These are phyloP conservation scores for Dipus sagitta DNA, from an alignment of 2,797 vertebrate genomes.

Conservation along the genomic window DNA sequence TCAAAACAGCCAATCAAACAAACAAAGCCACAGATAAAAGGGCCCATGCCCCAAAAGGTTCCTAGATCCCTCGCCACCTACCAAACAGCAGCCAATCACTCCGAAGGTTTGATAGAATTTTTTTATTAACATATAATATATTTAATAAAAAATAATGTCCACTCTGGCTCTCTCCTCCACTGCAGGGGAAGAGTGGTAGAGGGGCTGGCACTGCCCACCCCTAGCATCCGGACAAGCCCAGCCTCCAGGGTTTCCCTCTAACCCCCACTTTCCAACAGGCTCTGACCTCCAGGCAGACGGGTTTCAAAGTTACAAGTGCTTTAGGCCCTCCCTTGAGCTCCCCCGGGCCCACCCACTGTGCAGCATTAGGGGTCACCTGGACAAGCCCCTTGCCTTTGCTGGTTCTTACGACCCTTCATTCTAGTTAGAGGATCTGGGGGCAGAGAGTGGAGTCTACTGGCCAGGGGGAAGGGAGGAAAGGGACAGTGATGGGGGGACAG, in stretches of 20 bases:
- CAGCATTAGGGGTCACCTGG: conserved; percentile 50
- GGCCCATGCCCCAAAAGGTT: neutral
- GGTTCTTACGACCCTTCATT: conserved; percentile 69
- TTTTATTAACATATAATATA: conserved; percentile 86
- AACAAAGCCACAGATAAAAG: neutral
- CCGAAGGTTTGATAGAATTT: conserved; percentile 67
- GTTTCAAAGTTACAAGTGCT: conserved; percentile 82
- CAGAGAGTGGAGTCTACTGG: conserved; percentile 73
- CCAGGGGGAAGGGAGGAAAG: conserved; percentile 59
- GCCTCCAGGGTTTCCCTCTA: conserved; percentile 61
- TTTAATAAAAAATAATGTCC: conserved; percentile 86
- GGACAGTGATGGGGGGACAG: conserved; percentile 36
- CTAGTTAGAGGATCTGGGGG: conserved; percentile 68
- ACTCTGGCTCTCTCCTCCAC: conserved; percentile 82
- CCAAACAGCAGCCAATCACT: conserved; percentile 62
- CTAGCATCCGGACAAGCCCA: conserved; percentile 69
- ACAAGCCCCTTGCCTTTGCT: conserved; percentile 63
- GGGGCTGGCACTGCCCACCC: conserved; percentile 79
- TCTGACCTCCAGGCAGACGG: conserved; percentile 79
- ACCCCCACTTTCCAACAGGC: conserved; percentile 76
- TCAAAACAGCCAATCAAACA: neutral
- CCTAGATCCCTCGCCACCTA: neutral
- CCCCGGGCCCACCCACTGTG: conserved; percentile 19
- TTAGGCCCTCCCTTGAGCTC: conserved; percentile 69
- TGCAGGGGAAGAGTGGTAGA: conserved; percentile 77